phyloP scores from a whole-genome alignment of 1,140 invertebrate genomes.

The Drosophila prosaltans region DNA sequence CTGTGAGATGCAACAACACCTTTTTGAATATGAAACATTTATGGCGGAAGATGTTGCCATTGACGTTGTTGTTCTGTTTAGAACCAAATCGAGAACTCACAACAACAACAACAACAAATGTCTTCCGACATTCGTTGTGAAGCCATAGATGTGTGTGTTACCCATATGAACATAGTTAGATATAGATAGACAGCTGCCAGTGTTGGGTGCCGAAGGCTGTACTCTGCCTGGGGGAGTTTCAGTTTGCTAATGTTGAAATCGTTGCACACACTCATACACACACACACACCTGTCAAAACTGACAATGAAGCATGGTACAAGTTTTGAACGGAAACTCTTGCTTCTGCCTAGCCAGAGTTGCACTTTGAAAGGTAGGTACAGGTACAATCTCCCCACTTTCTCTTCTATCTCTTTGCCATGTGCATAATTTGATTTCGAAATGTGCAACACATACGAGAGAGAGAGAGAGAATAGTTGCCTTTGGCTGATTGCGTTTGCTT shows the following conservation, averaged over 20 bases:
- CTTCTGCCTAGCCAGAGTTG: conserved; percentile 5
- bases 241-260: conserved; percentile 73
- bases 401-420: conserved; percentile 40
- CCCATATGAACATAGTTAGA: conserved; percentile 55
- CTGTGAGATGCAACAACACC: not conserved
- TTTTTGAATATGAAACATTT: conserved; percentile 10
- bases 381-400: conserved; percentile 32
- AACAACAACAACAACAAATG: conserved; percentile 35
- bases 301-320: conserved; percentile 26
- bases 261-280: conserved; percentile 43
- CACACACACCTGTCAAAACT: conserved; percentile 29
- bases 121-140: conserved; percentile 48
- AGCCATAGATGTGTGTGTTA: not conserved
- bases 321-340: conserved; percentile 53
- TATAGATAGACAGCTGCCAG: conserved; percentile 65
- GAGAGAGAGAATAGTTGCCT: conserved; percentile 34
- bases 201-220: conserved; percentile 6
- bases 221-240: not conserved
- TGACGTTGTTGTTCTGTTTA: conserved; percentile 42
- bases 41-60: conserved; percentile 62
- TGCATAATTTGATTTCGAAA: conserved; percentile 72
- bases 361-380: not conserved
- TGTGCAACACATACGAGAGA: conserved; percentile 27
- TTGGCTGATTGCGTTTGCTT: conserved; percentile 54
- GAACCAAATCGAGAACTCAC: conserved; percentile 43